Evolutionary conservation across 2,113 vertebrate genomes (phyloP).

Genomic region (Panurus biarmicus): DNA sequence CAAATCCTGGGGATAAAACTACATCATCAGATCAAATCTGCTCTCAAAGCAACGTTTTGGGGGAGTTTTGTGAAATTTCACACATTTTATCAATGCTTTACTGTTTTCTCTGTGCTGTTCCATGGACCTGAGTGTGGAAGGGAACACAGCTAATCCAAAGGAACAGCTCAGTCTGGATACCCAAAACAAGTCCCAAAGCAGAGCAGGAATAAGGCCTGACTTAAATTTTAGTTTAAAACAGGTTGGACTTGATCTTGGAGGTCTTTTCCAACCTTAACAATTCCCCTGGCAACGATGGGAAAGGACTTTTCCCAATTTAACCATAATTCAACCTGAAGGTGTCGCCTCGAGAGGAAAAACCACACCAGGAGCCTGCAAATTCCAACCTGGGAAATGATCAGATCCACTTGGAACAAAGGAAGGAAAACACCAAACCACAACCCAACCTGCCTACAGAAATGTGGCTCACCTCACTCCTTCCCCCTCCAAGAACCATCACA

Average conservation of each 20-base stretch:
- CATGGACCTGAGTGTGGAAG: fast-evolving
- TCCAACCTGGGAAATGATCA: neutral
- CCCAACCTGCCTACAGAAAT: neutral
- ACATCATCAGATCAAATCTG: neutral
- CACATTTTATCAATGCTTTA: neutral
- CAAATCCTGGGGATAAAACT: neutral
- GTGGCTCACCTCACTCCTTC: fast-evolving
- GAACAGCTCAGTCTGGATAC: no score
- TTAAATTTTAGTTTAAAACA: neutral
- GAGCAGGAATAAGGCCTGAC: neutral
- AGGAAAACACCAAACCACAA: neutral
- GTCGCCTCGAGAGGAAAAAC: neutral
- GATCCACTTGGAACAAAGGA: neutral
- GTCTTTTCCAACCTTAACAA: neutral
- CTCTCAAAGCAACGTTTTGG: fast-evolving
- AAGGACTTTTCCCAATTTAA: neutral
- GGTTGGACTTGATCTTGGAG: neutral
- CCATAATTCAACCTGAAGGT: neutral
- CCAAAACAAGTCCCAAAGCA: neutral
- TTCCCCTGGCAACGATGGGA: neutral
- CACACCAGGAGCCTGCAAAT: neutral
- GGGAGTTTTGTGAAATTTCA: neutral
- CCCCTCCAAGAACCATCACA: no score
- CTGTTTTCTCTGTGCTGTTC: neutral
- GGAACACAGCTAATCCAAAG: neutral